phyloP scores from a whole-genome alignment of 1,140 invertebrate species.

The Yoshiicerus persimilis region DNA sequence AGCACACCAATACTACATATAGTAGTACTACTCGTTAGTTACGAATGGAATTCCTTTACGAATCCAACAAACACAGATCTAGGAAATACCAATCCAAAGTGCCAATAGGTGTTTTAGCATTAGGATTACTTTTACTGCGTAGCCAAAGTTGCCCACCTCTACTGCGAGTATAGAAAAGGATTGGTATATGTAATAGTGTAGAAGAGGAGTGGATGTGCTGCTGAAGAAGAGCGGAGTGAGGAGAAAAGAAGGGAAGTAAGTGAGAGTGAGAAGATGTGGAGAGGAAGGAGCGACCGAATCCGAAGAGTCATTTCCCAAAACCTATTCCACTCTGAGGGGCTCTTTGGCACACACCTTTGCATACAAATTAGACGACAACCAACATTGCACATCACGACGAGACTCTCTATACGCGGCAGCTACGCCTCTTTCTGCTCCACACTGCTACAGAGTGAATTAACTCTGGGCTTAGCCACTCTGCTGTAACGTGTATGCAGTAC shows the following conservation, averaged over 20 bases:
- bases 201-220: no score
- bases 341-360: constrained; percentile 36
- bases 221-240: neutral
- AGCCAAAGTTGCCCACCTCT: neutral
- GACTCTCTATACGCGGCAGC: neutral
- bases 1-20: neutral
- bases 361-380: constrained; percentile 36
- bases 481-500: neutral
- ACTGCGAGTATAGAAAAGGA: neutral
- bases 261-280: neutral
- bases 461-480: no score
- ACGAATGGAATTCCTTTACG: neutral
- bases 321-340: constrained; percentile 41
- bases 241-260: neutral
- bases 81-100: neutral
- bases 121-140: neutral
- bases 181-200: no score
- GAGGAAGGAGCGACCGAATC: constrained; percentile 33
- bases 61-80: neutral
- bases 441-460: neutral
- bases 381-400: constrained; percentile 12
- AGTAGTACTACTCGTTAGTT: neutral
- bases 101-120: neutral
- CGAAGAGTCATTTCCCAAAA: constrained; percentile 39
- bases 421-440: neutral